phyloP scores from a whole-genome alignment of 2,888 invertebrate species.

The Napeogenes inachia region DNA sequence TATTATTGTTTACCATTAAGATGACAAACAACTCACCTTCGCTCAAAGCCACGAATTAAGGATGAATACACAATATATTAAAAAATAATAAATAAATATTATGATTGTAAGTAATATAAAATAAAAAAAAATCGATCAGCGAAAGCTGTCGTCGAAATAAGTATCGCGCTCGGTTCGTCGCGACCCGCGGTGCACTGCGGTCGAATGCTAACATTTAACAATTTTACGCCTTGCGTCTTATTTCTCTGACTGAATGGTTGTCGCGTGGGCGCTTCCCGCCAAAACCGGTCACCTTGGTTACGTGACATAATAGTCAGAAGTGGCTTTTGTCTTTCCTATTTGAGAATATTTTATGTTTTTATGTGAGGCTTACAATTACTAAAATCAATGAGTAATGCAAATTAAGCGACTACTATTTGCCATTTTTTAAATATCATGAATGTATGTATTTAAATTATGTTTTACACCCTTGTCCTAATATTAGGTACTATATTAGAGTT shows the following conservation, averaged over 20 bases:
- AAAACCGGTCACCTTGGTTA: slow-evolving; percentile 70
- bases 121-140: slow-evolving; percentile 59
- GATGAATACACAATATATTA: background rate
- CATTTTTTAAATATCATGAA: no score
- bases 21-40: background rate
- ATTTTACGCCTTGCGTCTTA: slow-evolving; percentile 34
- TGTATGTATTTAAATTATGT: no score
- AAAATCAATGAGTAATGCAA: no score
- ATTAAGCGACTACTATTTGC: no score
- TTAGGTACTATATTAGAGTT: no score
- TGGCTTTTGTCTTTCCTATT: slow-evolving; percentile 30
- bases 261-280: slow-evolving; percentile 65
- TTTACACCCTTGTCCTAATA: no score
- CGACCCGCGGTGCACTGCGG: slow-evolving; percentile 64
- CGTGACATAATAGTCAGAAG: slow-evolving; percentile 42
- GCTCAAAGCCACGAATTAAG: background rate
- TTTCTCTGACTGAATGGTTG: slow-evolving; percentile 30
- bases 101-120: slow-evolving; percentile 1
- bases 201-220: slow-evolving; percentile 51
- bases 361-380: no score
- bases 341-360: background rate
- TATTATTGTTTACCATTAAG: background rate
- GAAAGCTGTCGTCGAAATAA: slow-evolving; percentile 62
- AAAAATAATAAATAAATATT: background rate
- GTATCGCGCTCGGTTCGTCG: slow-evolving; percentile 62